Percentiles rank a stretch among this genome's conserved stretches.
These are phyloP conservation scores for Cichlasoma orientale DNA, from an alignment of 2,797 vertebrate species.

Conservation along the genomic window DNA sequence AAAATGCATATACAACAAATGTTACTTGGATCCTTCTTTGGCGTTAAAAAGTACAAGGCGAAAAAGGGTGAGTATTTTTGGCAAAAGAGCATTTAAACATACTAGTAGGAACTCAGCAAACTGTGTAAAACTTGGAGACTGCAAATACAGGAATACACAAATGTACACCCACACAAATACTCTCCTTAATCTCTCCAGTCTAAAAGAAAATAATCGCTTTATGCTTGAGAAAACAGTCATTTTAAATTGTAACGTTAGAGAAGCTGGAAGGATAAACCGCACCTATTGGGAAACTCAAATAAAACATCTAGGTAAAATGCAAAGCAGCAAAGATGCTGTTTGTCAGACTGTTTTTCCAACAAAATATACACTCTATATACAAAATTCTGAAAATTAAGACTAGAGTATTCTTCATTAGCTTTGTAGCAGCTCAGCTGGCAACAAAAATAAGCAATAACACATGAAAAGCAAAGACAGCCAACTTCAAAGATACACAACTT, in stretches of 20 bases:
- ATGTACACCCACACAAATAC: neutral
- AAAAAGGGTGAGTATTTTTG: conserved; percentile 10
- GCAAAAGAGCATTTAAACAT: neutral
- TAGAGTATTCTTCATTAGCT: neutral
- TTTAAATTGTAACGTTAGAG: neutral
- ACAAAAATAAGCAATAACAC: neutral
- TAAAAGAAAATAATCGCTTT: neutral
- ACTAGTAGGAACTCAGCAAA: conserved; percentile 5
- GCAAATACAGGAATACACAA: neutral
- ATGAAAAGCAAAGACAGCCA: neutral
- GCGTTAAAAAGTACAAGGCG: neutral
- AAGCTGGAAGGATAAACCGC: neutral
- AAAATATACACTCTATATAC: no score
- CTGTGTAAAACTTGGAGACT: neutral
- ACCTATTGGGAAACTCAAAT: neutral
- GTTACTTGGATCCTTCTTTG: neutral
- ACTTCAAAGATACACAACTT: neutral
- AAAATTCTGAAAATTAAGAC: neutral
- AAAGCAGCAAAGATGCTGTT: neutral
- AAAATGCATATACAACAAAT: conserved; percentile 38
- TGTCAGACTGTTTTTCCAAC: neutral
- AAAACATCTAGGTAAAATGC: neutral
- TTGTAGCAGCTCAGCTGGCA: neutral
- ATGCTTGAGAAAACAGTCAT: neutral
- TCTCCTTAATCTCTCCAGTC: neutral